Evolutionary conservation across 2,888 invertebrate genomes (phyloP).

Genomic region (Ochropacha duplaris): DNA sequence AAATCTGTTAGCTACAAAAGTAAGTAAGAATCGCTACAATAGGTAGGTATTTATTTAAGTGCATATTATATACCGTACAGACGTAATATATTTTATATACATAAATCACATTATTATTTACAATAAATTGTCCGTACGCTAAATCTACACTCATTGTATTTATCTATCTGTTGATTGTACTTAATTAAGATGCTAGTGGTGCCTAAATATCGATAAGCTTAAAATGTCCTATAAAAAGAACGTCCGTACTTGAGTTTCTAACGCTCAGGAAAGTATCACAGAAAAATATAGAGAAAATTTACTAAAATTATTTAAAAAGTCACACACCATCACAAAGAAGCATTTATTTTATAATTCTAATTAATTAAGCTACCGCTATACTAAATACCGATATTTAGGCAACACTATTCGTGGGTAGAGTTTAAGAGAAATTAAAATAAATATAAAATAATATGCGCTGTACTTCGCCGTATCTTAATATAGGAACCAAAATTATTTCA

Average conservation of each 20-base stretch:
- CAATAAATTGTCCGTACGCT: slow-evolving; percentile 18
- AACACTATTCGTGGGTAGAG: neutral
- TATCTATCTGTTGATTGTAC: neutral
- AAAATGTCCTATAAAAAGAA: neutral
- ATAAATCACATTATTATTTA: slow-evolving; percentile 30
- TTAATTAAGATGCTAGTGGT: neutral
- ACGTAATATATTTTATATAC: slow-evolving; percentile 37
- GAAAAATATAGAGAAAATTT: neutral
- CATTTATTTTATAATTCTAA: neutral
- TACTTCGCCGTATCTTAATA: slow-evolving; percentile 66
- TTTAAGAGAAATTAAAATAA: slow-evolving; percentile 46
- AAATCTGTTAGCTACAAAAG: slow-evolving; percentile 1
- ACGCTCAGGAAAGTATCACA: neutral
- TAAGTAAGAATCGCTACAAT: slow-evolving; percentile 23
- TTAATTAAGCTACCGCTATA: neutral
- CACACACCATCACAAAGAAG: neutral
- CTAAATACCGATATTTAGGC: neutral
- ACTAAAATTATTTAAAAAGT: neutral
- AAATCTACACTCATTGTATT: slow-evolving; percentile 1
- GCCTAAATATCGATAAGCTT: neutral
- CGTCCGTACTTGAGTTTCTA: neutral
- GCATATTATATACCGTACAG: slow-evolving; percentile 26
- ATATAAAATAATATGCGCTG: slow-evolving; percentile 65
- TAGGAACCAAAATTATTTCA: slow-evolving; percentile 78
- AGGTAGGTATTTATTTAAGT: slow-evolving; percentile 40